Conservation (phyloP, 2,888 invertebrate species). For the Clitarchus hookeri region DNA sequence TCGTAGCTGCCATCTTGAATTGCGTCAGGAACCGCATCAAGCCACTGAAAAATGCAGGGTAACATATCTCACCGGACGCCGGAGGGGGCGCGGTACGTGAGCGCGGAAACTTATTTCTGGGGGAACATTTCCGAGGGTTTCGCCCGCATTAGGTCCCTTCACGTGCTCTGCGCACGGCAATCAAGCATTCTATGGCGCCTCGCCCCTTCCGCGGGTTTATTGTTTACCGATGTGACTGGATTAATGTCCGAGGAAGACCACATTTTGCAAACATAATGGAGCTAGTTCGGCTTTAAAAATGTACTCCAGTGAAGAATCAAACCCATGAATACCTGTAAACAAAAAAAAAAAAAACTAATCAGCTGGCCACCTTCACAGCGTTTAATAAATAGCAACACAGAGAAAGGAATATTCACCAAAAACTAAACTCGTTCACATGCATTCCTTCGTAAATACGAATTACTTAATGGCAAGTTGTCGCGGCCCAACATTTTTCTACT, state of each 20-base stretch:
- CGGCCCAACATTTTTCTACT: too few relatives aligned
- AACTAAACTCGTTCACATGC: too few relatives aligned
- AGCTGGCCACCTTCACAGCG: too few relatives aligned
- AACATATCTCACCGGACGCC: background rate
- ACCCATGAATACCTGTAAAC: too few relatives aligned
- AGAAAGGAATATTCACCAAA: too few relatives aligned
- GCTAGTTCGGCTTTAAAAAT: background rate
- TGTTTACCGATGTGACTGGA: background rate
- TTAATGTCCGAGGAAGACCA: background rate
- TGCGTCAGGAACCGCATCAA: conserved; percentile 18
- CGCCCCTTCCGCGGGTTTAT: background rate
- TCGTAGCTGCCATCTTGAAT: conserved; percentile 19
- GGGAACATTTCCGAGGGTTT: background rate
- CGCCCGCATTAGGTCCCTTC: background rate
- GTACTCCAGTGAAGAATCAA: background rate
- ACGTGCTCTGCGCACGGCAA: background rate
- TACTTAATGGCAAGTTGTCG: too few relatives aligned
- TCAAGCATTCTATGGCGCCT: background rate
- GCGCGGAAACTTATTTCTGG: conserved; percentile 8
- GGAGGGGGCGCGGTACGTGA: background rate
- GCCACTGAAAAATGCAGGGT: conserved; percentile 6
- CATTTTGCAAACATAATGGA: background rate
- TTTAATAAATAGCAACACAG: too few relatives aligned
- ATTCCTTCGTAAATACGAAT: too few relatives aligned
- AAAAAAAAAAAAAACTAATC: too few relatives aligned